These are phyloP conservation scores for Brachionus koreanus DNA, from an alignment of 1,140 invertebrate species.

Conservation along the genomic window DNA sequence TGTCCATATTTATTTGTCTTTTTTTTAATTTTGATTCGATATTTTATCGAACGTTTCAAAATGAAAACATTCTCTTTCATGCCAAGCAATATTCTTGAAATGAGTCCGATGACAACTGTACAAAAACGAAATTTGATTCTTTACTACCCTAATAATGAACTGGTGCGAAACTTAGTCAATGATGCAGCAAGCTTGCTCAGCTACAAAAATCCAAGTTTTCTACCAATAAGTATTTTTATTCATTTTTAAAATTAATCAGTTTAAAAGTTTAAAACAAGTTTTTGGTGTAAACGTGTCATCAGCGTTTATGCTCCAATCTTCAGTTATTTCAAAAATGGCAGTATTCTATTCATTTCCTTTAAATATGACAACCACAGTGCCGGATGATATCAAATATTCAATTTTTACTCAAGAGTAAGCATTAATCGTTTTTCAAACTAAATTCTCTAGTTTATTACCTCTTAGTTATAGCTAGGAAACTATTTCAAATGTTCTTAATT, in stretches of 20 bases:
- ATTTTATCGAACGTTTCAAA: slow-evolving; percentile 38
- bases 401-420: slow-evolving; percentile 30
- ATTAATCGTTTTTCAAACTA: not conserved
- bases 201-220: slow-evolving; percentile 19
- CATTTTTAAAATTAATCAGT: not conserved
- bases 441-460: not conserved
- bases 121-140: slow-evolving; percentile 37
- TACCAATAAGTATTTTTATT: not conserved
- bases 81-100: not conserved
- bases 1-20: slow-evolving; percentile 31
- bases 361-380: not conserved
- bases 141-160: slow-evolving; percentile 18
- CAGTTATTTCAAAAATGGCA: not conserved
- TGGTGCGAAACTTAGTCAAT: not conserved
- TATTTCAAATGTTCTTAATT: too few species aligned
- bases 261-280: not conserved
- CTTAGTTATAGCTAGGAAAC: too few species aligned
- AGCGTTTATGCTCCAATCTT: not conserved
- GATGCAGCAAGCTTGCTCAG: slow-evolving; percentile 9
- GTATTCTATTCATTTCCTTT: slow-evolving; percentile 29
- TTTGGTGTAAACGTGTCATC: slow-evolving; percentile 32
- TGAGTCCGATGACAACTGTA: not conserved
- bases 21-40: slow-evolving; percentile 12
- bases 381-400: slow-evolving; percentile 30
- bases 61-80: not conserved